Conservation (phyloP, 2,888 invertebrate species). For the Mythimna pallens region DNA sequence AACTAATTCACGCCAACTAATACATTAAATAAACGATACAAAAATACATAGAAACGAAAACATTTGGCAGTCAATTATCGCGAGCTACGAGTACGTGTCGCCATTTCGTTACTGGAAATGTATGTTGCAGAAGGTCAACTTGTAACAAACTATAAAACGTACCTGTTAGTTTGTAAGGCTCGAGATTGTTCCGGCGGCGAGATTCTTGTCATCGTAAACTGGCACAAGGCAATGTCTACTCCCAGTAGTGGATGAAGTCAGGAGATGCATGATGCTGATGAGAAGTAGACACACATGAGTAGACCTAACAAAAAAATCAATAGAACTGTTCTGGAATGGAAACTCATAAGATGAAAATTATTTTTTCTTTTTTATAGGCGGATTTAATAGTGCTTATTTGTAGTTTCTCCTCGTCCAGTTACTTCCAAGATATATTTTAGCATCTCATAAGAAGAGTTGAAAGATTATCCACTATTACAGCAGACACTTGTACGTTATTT, state of each 20-base stretch:
- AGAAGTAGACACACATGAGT: no score
- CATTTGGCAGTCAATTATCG: constrained; percentile 59
- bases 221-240: no score
- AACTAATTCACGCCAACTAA: constrained; percentile 47
- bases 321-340: no score
- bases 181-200: not conserved
- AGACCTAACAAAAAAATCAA: no score
- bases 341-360: no score
- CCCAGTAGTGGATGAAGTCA: no score
- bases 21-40: constrained; percentile 48
- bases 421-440: not conserved
- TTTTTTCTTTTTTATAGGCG: no score
- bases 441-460: not conserved
- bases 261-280: no score
- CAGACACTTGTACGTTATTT: not conserved
- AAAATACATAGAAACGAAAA: constrained; percentile 58
- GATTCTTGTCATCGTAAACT: no score
- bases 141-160: not conserved
- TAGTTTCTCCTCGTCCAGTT: no score
- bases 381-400: no score
- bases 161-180: not conserved
- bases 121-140: constrained; percentile 29
- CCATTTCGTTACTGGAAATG: constrained; percentile 14
- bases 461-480: not conserved
- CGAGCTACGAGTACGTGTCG: constrained; percentile 57